Base-by-base conservation (phyloP, 2,113 vertebrate species). In the Astatotilapia flaviijosephi region DNA sequence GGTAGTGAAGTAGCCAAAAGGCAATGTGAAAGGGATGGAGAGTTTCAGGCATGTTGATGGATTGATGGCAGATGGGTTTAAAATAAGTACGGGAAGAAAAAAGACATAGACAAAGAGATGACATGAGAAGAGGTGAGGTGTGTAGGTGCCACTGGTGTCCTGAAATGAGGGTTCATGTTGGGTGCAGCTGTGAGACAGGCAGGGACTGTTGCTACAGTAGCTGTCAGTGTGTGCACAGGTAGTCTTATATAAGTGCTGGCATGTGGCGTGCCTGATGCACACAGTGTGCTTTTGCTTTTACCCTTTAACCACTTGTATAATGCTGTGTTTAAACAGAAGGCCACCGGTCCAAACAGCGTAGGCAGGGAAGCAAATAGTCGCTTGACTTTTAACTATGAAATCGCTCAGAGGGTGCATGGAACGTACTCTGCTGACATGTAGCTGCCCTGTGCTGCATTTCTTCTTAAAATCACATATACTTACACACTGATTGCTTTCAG, bases 291-390 rank as follows among this genome's bases (percentile, higher is more conserved):
- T 84, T 80, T 88, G 62, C 90, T 91, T 90, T 92, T 84, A 92
- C 90, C 88, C 92, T 93, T 93, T 90, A 91, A 89, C 91, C 89
- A 49, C 83, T 94, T 93, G 86, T 92, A 91, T 91, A 90, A 94
- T 90, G 17, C 82, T 79, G 51, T 88, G 70, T 83, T 88, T 85
- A 89, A 90, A 93, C 88, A 92, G 86, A 86, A 82, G 85, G 89
- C 73, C 83, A 42, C 53, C 2, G 51, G 87, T 90, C 73, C 91
- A 89, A 85, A 84, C 83, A 77, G 90, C 33, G 86, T 90, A 23
- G 93, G 91, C 87, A 85, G 82, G 37, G 85, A 23, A 80, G 83
- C 85, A 93, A 94, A 92, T 45, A 93, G 53, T 21, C 6, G 26
- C 26, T 83, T 88, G 84, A 89, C 89, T 94, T 85, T 84, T 84